These are phyloP conservation scores for Andrena fulva DNA, from an alignment of 2,888 invertebrate species.

Conservation along the genomic window DNA sequence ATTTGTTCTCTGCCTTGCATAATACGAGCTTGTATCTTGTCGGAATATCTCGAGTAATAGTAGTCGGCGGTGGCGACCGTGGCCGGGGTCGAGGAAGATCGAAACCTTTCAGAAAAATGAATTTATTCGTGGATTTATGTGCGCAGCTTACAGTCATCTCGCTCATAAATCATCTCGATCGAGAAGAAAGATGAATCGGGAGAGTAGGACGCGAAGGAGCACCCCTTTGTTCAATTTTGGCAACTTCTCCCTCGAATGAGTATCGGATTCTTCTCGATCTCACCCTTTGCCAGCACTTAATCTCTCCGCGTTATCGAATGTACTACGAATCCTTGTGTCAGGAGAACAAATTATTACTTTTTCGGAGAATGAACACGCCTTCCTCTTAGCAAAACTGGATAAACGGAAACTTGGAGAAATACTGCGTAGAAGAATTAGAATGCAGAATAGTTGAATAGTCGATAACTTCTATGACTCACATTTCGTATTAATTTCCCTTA, in stretches of 20 bases:
- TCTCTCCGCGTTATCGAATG: constrained; percentile 37
- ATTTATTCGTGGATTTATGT: constrained; percentile 80
- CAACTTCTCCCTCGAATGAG: constrained; percentile 36
- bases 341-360: constrained; percentile 14
- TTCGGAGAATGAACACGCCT: not conserved
- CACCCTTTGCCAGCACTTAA: constrained; percentile 39
- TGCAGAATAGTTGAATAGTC: no score
- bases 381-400: not conserved
- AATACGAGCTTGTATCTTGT: constrained; percentile 38
- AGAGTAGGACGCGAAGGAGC: constrained; percentile 36
- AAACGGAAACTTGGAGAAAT: not conserved
- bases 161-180: constrained; percentile 77
- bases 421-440: no score
- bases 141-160: constrained; percentile 73
- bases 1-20: constrained; percentile 37
- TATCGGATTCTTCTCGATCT: constrained; percentile 30
- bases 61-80: constrained; percentile 36
- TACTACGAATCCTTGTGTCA: constrained; percentile 13
- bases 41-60: constrained; percentile 39
- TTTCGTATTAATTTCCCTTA: no score
- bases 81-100: constrained; percentile 63
- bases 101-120: constrained; percentile 82
- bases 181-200: constrained; percentile 47
- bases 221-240: constrained; percentile 46
- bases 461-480: no score